Conservation (phyloP, 2,888 invertebrate genomes). For the Amiota communis region DNA sequence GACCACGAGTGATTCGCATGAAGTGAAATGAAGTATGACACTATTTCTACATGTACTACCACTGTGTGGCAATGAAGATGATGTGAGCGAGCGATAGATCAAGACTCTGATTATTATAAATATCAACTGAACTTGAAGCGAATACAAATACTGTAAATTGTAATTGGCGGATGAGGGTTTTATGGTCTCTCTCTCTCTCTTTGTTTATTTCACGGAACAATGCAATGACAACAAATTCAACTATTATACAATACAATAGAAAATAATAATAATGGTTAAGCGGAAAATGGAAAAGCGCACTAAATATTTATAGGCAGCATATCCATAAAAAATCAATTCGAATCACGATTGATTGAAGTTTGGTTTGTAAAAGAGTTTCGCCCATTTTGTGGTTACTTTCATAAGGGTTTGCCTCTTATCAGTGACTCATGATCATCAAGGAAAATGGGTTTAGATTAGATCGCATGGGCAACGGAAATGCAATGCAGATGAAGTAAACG, state of each 20-base stretch:
- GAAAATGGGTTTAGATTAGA: background rate
- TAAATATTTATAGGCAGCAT: constrained; percentile 1
- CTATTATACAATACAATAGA: constrained; percentile 50
- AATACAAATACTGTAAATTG: constrained; percentile 59
- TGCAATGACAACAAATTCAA: background rate
- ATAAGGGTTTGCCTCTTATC: constrained; percentile 23
- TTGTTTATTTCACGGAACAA: constrained; percentile 38
- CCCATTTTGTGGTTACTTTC: background rate
- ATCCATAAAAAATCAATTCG: constrained; percentile 8
- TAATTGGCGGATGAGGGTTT: constrained; percentile 61
- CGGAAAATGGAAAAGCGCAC: constrained; percentile 37
- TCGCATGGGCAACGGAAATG: constrained; percentile 1
- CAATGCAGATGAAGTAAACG: background rate
- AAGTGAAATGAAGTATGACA: constrained; percentile 46
- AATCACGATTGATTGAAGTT: background rate
- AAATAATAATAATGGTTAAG: constrained; percentile 13
- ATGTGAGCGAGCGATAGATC: too few relatives aligned
- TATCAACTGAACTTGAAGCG: constrained; percentile 51
- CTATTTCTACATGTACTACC: constrained; percentile 35
- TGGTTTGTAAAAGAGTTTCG: background rate
- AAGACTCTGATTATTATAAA: constrained; percentile 38
- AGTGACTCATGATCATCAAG: constrained; percentile 34
- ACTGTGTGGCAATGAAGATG: background rate
- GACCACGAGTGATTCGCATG: background rate
- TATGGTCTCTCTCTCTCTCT: constrained; percentile 41